Evolutionary conservation across 2,113 vertebrate species (phyloP).

Genomic region (zebrafish (Danio rerio)): DNA sequence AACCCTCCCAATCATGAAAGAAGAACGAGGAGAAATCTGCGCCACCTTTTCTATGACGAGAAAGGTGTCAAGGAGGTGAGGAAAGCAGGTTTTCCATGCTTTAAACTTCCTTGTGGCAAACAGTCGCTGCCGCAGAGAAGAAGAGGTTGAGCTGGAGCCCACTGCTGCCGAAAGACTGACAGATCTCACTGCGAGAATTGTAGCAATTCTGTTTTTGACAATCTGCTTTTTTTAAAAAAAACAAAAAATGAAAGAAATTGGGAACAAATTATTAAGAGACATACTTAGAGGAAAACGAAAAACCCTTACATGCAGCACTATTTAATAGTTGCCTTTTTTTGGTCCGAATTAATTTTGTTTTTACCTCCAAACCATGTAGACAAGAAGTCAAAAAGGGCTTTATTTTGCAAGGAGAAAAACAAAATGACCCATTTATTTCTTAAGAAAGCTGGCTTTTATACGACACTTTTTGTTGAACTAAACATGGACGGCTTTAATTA

Average conservation of each 20-base stretch:
- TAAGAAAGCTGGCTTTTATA: slow-evolving; percentile 60
- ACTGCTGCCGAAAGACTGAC: slow-evolving; percentile 55
- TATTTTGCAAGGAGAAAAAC: slow-evolving; percentile 62
- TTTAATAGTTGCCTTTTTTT: slow-evolving; percentile 71
- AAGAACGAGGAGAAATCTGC: slow-evolving; percentile 59
- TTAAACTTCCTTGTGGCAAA: slow-evolving; percentile 48
- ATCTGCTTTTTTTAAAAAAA: slow-evolving; percentile 71
- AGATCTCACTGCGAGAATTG: slow-evolving; percentile 64
- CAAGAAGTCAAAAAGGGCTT: slow-evolving; percentile 74
- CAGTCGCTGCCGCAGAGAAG: slow-evolving; percentile 60
- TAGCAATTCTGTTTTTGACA: slow-evolving; percentile 75
- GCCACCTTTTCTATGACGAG: slow-evolving; percentile 40
- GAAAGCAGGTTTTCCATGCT: slow-evolving; percentile 55
- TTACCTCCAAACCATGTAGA: slow-evolving; percentile 54
- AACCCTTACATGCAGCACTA: slow-evolving; percentile 65
- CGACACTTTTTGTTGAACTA: slow-evolving; percentile 52
- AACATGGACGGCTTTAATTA: slow-evolving; percentile 54
- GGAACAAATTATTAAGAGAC: slow-evolving; percentile 47
- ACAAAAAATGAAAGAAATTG: slow-evolving; percentile 27
- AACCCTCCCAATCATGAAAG: slow-evolving; percentile 54
- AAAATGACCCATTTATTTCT: slow-evolving; percentile 57
- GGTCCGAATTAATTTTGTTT: slow-evolving; percentile 53
- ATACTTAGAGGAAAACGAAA: slow-evolving; percentile 46
- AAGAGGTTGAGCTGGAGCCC: slow-evolving; percentile 50
- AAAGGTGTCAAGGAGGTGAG: slow-evolving; percentile 45